phyloP scores from a whole-genome alignment of 2,888 invertebrate species.

The Fissipunctia ypsillon region DNA sequence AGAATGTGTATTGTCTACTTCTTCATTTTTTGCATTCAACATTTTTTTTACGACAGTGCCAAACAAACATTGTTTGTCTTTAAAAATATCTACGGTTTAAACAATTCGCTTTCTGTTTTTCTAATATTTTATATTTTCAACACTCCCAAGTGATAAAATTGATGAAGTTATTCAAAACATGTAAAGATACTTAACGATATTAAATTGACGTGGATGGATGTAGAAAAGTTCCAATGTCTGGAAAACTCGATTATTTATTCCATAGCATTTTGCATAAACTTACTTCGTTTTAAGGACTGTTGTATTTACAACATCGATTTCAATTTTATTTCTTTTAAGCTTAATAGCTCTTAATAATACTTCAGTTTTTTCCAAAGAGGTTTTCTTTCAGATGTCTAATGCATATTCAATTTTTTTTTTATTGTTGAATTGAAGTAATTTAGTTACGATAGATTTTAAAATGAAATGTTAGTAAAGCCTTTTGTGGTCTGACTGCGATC shows the following conservation, averaged over 20 bases:
- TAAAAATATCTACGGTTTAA: not conserved
- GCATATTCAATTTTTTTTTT: not conserved
- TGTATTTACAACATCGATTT: conserved; percentile 38
- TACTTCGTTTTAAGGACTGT: conserved; percentile 37
- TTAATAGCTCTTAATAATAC: conserved; percentile 9
- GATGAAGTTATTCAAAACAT: conserved; percentile 42
- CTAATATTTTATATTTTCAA: not conserved
- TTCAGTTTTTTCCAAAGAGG: conserved; percentile 1
- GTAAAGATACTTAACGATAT: conserved; percentile 54
- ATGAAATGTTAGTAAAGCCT: conserved; percentile 23
- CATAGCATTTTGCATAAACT: conserved; percentile 31
- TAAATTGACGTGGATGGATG: conserved; percentile 36
- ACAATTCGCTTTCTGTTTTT: not conserved
- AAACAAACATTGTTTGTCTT: not conserved
- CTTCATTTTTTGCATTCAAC: not conserved
- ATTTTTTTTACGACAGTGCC: not conserved
- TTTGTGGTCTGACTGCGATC: conserved; percentile 42
- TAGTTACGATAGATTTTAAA: conserved; percentile 21
- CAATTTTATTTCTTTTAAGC: conserved; percentile 40
- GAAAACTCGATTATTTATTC: conserved; percentile 43
- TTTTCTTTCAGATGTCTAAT: conserved; percentile 7
- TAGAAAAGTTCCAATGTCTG: conserved; percentile 36
- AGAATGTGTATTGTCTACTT: not conserved
- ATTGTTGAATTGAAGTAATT: conserved; percentile 21
- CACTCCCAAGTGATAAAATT: conserved; percentile 22